phyloP scores from a whole-genome alignment of 2,797 vertebrate species.

The Vireo griseus region DNA sequence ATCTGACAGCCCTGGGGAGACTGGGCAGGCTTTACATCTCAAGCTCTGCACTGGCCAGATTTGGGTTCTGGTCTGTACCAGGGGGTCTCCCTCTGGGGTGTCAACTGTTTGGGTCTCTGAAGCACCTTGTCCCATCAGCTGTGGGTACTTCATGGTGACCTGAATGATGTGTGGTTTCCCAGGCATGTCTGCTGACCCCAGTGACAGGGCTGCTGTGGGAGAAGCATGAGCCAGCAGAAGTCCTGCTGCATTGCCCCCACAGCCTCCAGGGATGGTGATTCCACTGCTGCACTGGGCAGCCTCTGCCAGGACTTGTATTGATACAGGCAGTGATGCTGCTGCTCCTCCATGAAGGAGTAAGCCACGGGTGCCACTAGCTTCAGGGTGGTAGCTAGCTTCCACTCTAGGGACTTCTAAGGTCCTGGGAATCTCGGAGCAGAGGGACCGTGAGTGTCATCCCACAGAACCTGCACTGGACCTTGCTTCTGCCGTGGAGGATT shows the following conservation, averaged over 20 bases:
- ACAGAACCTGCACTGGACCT: neutral
- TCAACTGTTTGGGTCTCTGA: neutral
- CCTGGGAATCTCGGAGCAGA: neutral
- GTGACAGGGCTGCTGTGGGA: neutral
- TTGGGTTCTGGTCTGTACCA: neutral
- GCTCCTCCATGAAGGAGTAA: neutral
- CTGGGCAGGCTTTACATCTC: accelerated
- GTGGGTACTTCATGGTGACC: neutral
- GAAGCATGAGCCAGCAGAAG: neutral
- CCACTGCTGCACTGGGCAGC: neutral
- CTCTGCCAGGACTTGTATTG: too few relatives aligned
- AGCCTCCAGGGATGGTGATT: neutral
- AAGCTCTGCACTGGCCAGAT: neutral
- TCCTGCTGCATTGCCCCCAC: neutral
- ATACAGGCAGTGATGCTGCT: neutral
- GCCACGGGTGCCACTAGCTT: neutral
- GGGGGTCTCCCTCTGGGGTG: neutral
- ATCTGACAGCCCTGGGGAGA: neutral
- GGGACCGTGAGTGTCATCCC: neutral
- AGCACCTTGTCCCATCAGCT: neutral
- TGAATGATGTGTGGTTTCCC: neutral
- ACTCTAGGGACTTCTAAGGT: neutral
- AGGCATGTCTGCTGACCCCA: neutral
- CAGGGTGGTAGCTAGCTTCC: neutral
- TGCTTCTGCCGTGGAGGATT: neutral